Base-by-base conservation (phyloP, 2,797 vertebrate genomes). In the Miichthys miiuy region DNA sequence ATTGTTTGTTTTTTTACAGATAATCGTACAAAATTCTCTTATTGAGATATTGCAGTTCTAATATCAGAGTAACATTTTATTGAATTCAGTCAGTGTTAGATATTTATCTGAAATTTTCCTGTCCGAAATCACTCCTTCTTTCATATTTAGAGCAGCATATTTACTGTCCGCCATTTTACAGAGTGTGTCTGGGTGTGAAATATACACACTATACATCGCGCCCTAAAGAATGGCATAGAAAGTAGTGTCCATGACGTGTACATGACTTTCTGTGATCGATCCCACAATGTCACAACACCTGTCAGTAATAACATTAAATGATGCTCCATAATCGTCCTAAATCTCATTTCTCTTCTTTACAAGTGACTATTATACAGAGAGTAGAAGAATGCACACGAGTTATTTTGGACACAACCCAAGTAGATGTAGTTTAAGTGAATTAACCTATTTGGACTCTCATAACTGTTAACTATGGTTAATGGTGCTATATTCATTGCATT, bases 351-450 rank as follows among this genome's bases (percentile, higher is more conserved):
- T 38, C 34, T 38, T 38, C 34, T 38, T 38, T 38, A 38, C 34
- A 38, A 38, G 34, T 38, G 34, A 48, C n/a, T 61, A 27, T 76
- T 65, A 41, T 30, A 60, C 12, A 57, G 14, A 72, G 51, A 78
- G 41, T 52, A 38, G 55, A 65, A 41, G 11, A 58, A 75, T 58
- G 41, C 10, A 38, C 56, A 57, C 17, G 21, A 63, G 55, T n/a
- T 23, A 55, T 70, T 69, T 60, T 46, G 20, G 1, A 77, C 57
- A 61, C 62, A 71, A 51, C 25, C 62, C 42, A 71, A 38, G 34
- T 38, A 14, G 44, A 68, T 68, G 23, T 17, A 42, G 51, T 69
- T 76, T 9, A 72, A 77, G 47, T 70, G 20, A 73, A 70, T 71
- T 42, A 20, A 56, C 38, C 25, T 41, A 18, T 27, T 60, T 54